Percentiles rank a stretch among this genome's conserved stretches.
Evolutionary conservation across 1,140 invertebrate species (phyloP).

Genomic region (Drosophila sulfurigaster): DNA sequence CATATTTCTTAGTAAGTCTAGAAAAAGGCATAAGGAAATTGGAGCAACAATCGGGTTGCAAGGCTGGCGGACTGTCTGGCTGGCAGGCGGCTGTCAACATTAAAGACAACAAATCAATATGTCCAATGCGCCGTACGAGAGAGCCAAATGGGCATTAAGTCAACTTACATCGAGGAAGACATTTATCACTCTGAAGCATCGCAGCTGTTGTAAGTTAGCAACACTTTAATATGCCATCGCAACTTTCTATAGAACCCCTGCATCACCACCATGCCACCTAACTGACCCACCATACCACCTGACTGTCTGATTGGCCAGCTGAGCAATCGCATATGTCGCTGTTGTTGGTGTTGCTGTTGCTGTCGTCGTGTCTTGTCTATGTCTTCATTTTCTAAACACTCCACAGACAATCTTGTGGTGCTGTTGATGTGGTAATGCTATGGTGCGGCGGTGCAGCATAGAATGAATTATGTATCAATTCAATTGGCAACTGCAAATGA

Average conservation of each 20-base stretch:
- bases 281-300: constrained; percentile 3
- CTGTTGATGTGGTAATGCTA: background rate
- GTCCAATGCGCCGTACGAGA: constrained; percentile 63
- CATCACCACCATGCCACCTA: background rate
- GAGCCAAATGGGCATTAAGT: constrained; percentile 73
- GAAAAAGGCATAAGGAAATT: constrained; percentile 61
- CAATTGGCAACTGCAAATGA: constrained; percentile 72
- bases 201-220: constrained; percentile 63
- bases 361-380: constrained; percentile 40
- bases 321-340: constrained; percentile 28
- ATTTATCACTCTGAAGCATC: constrained; percentile 72
- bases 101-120: constrained; percentile 74
- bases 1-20: constrained; percentile 68
- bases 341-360: constrained; percentile 24
- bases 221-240: constrained; percentile 79
- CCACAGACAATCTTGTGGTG: constrained; percentile 2
- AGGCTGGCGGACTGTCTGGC: constrained; percentile 2
- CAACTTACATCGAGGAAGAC: constrained; percentile 78
- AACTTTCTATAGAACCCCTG: constrained; percentile 60
- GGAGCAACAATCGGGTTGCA: constrained; percentile 52
- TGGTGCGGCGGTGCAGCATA: constrained; percentile 31
- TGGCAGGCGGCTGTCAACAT: constrained; percentile 48
- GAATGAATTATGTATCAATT: constrained; percentile 81
- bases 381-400: constrained; percentile 80
- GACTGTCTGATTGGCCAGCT: constrained; percentile 34